Base-by-base conservation (phyloP, 2,113 vertebrate species). In the Pleuronectes platessa region DNA sequence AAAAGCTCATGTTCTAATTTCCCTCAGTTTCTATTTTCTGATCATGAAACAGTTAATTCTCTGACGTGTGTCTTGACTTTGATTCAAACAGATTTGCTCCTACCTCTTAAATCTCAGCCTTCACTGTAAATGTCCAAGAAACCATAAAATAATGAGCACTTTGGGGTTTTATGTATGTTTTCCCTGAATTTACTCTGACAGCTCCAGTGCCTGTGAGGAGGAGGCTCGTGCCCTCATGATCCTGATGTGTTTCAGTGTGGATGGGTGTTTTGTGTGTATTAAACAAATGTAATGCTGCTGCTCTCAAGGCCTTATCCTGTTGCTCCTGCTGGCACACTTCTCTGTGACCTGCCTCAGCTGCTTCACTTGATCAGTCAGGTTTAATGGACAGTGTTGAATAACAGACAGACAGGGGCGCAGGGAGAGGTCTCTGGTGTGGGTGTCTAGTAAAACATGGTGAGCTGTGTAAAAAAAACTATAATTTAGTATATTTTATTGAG, bases 101-200 rank as follows among this genome's bases (percentile, higher is more conserved):
- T 54, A 31, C 11, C 1, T 31, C 6, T 5, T 42, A 31, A 66
- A 35, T 35, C 10, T 13, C 8, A 21, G 0, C 2, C 5, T 26
- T 72, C 55, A 63, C 5, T 11, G 5, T 14, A 14, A 23, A 65
- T 2, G n/a, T 20, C 1, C 40, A 1, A 24, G 20, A 53, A 61
- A 64, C 60, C 40, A 10, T 37, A 79, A 72, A 78, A 83, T 53
- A 74, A 77, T 84, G 85, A 90, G 83, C 78, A 11, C 40, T 12
- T 42, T 42, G 0, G 3, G 40, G 40, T 42, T 13, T n/a, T 75
- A 54, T 74, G 72, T 87, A 75, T 74, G 35, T 81, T 68, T 12
- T 81, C 42, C 74, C 53, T 63, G 31, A 79, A 66, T 78, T 63
- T 61, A 72, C 63, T 85, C 47, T 58, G 53, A 67, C 73, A 84